Percentiles rank a stretch among this genome's conserved stretches.
Conservation (phyloP, 2,113 vertebrate genomes). For the Uropsilus gracilis region DNA sequence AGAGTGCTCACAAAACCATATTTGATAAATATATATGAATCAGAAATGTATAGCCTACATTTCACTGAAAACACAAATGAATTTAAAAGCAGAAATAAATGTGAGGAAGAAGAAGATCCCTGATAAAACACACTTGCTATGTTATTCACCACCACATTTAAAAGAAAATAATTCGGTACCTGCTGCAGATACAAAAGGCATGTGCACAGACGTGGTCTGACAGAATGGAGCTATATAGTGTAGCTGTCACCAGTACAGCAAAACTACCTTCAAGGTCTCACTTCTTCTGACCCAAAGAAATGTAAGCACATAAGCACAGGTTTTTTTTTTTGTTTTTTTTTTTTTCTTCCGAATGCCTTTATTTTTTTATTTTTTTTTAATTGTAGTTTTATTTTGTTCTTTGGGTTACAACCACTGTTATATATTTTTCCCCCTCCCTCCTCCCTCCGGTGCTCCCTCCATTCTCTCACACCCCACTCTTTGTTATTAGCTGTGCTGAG, state of each 20-base stretch:
- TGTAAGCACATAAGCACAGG: slow-evolving; percentile 28
- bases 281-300: slow-evolving; percentile 37
- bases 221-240: neutral
- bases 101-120: neutral
- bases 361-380: too few relatives aligned
- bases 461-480: too few relatives aligned
- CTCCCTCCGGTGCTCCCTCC: too few relatives aligned
- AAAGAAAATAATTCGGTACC: slow-evolving; percentile 66
- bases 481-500: too few relatives aligned
- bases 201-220: neutral
- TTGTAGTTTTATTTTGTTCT: too few relatives aligned
- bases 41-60: slow-evolving; percentile 71
- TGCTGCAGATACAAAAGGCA: neutral
- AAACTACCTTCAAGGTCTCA: neutral
- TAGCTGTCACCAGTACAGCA: neutral
- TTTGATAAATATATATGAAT: slow-evolving; percentile 65
- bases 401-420: too few relatives aligned
- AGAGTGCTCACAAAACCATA: slow-evolving; percentile 63
- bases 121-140: slow-evolving; percentile 52
- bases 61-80: slow-evolving; percentile 64
- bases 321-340: too few relatives aligned
- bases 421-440: too few relatives aligned
- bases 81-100: slow-evolving; percentile 46
- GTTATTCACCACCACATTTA: slow-evolving; percentile 25
- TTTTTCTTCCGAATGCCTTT: too few relatives aligned